Percentiles rank a stretch among this genome's conserved stretches.
phyloP scores from a whole-genome alignment of 2,797 vertebrate species.

The Mus spretus region DNA sequence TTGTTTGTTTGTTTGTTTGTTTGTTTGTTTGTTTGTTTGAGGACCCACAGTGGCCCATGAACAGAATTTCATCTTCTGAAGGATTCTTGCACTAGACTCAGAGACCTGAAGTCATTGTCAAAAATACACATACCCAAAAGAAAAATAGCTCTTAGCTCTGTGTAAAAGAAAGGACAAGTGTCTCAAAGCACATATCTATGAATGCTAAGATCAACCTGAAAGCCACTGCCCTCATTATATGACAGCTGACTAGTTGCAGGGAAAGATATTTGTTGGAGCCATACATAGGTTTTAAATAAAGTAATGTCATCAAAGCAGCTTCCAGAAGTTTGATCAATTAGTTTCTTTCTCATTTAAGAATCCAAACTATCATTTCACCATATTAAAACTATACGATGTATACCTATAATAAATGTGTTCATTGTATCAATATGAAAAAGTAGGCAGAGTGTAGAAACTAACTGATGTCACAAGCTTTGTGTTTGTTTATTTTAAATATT shows the following conservation, averaged over 20 bases:
- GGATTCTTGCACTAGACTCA: not conserved
- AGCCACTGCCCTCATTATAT: not conserved
- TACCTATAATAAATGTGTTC: not conserved
- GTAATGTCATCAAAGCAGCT: not conserved
- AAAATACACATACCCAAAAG: conserved; percentile 21
- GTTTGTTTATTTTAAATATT: not conserved
- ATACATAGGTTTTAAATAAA: conserved; percentile 9
- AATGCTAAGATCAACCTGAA: not conserved
- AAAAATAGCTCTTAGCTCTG: not conserved
- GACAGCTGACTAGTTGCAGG: not conserved
- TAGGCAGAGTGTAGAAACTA: not conserved
- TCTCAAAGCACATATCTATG: not conserved
- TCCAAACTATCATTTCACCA: not conserved
- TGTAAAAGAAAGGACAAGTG: not conserved
- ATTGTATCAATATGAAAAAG: not conserved
- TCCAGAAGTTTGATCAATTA: not conserved
- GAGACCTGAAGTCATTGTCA: not conserved
- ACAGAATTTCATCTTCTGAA: not conserved
- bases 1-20: not conserved
- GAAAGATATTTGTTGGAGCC: not conserved
- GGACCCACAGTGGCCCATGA: not conserved
- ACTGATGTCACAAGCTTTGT: not conserved
- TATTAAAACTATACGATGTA: not conserved
- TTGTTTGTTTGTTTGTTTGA: not conserved
- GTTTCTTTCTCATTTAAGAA: conserved; percentile 27